These are phyloP conservation scores for Oophaga sylvatica DNA, from an alignment of 2,797 vertebrate species.

Conservation along the genomic window DNA sequence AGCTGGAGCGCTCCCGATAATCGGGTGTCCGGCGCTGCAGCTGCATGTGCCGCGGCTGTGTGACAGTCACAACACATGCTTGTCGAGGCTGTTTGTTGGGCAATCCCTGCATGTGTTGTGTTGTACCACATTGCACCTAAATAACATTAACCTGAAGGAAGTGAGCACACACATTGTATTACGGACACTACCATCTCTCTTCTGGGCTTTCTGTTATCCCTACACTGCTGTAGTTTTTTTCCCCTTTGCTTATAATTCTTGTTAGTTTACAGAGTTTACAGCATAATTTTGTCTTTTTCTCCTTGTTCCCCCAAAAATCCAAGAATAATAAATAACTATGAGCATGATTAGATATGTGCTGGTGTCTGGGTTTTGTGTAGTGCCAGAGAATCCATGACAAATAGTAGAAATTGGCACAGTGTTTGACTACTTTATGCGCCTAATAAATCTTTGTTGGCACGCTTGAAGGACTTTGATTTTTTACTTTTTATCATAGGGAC, in stretches of 20 bases:
- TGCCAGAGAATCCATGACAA: constrained; percentile 22
- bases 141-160: neutral
- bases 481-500: constrained; percentile 10
- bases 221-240: neutral
- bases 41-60: no score
- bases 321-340: constrained; percentile 14
- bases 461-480: neutral
- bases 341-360: constrained; percentile 19
- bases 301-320: neutral
- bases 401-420: constrained; percentile 17
- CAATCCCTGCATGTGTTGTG: no score
- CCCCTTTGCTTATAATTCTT: neutral
- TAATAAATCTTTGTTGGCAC: constrained; percentile 19
- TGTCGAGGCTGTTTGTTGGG: no score
- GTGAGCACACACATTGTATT: neutral
- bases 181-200: neutral
- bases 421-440: neutral
- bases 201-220: neutral
- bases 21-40: no score
- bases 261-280: neutral
- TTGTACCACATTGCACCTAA: neutral
- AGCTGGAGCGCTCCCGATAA: no score
- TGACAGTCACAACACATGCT: no score
- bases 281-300: neutral
- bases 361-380: neutral